A percentile compares a stretch with the other conserved stretches of the same genome.
Conservation (phyloP, 1,140 invertebrate genomes). For the Holotrichia oblita region DNA sequence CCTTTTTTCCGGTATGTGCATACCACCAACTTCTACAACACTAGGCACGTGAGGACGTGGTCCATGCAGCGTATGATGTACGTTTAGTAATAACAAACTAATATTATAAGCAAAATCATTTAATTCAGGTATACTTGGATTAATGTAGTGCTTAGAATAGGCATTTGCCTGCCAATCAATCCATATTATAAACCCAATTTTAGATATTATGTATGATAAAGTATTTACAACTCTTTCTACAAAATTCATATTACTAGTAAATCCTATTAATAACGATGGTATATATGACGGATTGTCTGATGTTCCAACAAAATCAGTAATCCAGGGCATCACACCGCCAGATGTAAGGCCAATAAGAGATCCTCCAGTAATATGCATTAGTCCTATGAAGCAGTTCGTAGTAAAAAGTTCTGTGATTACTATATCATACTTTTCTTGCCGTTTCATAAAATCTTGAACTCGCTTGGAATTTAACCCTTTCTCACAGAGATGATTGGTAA, state of each 20-base stretch:
- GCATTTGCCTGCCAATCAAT: conserved; percentile 36
- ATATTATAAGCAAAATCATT: conserved; percentile 58
- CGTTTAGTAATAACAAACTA: conserved; percentile 67
- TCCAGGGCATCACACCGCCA: conserved; percentile 67
- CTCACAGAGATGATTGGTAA: conserved; percentile 60
- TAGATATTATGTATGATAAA: conserved; percentile 33
- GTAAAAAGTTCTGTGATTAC: conserved; percentile 74
- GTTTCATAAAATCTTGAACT: conserved; percentile 50
- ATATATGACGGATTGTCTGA: conserved; percentile 67
- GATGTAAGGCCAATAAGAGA: conserved; percentile 68
- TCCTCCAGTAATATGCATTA: conserved; percentile 62
- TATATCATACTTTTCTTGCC: conserved; percentile 67
- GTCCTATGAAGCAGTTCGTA: conserved; percentile 71
- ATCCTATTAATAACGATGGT: conserved; percentile 64
- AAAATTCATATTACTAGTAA: conserved; percentile 66
- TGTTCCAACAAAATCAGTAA: conserved; percentile 65
- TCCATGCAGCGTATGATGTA: conserved; percentile 65
- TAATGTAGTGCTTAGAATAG: conserved; percentile 29
- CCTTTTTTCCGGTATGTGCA: conserved; percentile 63
- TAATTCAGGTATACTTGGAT: not conserved
- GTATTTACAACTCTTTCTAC: conserved; percentile 59
- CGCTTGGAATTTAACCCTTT: conserved; percentile 41
- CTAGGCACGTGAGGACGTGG: conserved; percentile 63
- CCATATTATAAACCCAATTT: conserved; percentile 41
- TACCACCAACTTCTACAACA: conserved; percentile 69